Conservation (phyloP, 2,888 invertebrate genomes). For the Polydesmus complanatus region DNA sequence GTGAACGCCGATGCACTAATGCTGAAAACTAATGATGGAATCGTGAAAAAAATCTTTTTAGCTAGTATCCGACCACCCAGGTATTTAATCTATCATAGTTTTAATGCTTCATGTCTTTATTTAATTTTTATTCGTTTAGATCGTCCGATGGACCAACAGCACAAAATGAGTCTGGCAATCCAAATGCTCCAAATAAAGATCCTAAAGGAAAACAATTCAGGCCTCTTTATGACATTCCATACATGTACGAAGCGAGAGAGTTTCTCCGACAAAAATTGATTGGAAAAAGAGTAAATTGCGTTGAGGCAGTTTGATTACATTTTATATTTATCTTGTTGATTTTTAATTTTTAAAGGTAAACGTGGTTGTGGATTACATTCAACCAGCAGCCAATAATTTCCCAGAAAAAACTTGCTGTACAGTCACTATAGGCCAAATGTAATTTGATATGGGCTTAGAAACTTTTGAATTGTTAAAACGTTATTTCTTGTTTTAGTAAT, state of each 20-base stretch:
- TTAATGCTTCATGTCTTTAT: no score
- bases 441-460: conserved; percentile 36
- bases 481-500: conserved; percentile 47
- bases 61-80: conserved; percentile 90
- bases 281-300: conserved; percentile 62
- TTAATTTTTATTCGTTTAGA: background rate
- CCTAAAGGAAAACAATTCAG: conserved; percentile 40
- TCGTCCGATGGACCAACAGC: conserved; percentile 31
- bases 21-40: conserved; percentile 62
- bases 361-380: conserved; percentile 87
- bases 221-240: conserved; percentile 94
- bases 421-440: conserved; percentile 65
- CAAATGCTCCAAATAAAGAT: conserved; percentile 45
- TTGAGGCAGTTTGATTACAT: background rate
- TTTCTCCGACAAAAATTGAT: conserved; percentile 88
- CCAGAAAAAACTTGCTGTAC: conserved; percentile 95
- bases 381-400: conserved; percentile 75
- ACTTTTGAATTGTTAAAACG: no score
- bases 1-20: conserved; percentile 87
- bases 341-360: conserved; percentile 40
- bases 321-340: background rate
- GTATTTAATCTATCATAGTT: conserved; percentile 34
- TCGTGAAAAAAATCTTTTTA: conserved; percentile 79
- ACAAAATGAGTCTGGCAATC: conserved; percentile 27
- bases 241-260: conserved; percentile 97